phyloP scores from a whole-genome alignment of 2,797 vertebrate genomes.

The Notamacropus eugenii region DNA sequence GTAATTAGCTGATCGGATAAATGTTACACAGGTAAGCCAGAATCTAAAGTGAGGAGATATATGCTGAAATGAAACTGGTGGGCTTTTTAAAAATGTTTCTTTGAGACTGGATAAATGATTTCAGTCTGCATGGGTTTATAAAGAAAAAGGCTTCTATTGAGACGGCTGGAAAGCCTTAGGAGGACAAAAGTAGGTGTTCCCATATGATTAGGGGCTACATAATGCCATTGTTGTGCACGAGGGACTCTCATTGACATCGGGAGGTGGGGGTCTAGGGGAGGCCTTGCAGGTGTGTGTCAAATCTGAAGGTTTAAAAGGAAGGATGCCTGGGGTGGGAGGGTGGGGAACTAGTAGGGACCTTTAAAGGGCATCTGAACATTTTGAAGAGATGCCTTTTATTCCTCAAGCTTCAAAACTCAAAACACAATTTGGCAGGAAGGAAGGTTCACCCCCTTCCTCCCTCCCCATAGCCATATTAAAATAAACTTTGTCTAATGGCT shows the following conservation, averaged over 20 bases:
- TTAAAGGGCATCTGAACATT: constrained; percentile 4
- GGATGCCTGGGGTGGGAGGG: neutral
- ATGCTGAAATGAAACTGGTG: constrained; percentile 21
- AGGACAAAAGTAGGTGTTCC: constrained; percentile 33
- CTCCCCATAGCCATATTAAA: neutral
- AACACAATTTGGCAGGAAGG: neutral
- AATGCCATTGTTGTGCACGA: neutral
- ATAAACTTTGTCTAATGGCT: neutral
- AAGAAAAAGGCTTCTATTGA: constrained; percentile 15
- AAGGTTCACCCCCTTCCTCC: neutral
- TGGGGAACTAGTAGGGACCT: neutral
- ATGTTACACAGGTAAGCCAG: neutral
- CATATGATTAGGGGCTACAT: neutral
- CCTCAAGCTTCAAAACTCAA: neutral
- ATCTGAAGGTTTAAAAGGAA: constrained; percentile 9
- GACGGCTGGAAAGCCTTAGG: neutral
- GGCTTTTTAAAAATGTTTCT: constrained; percentile 22
- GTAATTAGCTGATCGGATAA: neutral
- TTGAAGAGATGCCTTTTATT: constrained; percentile 3
- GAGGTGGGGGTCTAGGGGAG: neutral
- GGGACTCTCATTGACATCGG: neutral
- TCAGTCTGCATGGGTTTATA: neutral
- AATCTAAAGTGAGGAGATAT: constrained; percentile 25
- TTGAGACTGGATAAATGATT: constrained; percentile 16
- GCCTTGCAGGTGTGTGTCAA: neutral